phyloP scores from a whole-genome alignment of 2,797 vertebrate species.

The Thripadectes ignobilis region DNA sequence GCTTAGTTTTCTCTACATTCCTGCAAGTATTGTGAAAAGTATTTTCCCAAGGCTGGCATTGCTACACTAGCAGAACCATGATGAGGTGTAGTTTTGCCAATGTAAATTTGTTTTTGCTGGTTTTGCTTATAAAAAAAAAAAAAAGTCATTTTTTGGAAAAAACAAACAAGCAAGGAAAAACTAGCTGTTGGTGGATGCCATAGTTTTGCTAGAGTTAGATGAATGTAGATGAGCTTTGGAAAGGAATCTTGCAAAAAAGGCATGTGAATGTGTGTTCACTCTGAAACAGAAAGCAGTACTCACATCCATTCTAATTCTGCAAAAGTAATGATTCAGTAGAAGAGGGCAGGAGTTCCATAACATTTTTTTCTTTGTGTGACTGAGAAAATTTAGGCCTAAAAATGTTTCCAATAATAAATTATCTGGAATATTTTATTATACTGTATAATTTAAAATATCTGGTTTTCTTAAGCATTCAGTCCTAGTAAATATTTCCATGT shows the following conservation, averaged over 20 bases:
- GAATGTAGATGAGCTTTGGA: conserved; percentile 12
- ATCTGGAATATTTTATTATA: neutral
- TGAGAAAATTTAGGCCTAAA: neutral
- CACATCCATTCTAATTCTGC: neutral
- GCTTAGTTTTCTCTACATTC: neutral
- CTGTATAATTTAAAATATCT: neutral
- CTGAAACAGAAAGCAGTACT: neutral
- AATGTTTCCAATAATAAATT: neutral
- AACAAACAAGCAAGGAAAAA: conserved; percentile 4
- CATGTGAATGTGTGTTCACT: neutral
- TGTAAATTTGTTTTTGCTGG: conserved; percentile 36
- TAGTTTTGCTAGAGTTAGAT: neutral
- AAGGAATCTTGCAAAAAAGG: neutral
- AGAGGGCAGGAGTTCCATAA: neutral
- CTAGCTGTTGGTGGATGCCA: neutral
- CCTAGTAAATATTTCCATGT: neutral
- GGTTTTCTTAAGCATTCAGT: neutral
- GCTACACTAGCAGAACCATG: neutral
- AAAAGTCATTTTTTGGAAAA: neutral
- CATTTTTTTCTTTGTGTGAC: neutral
- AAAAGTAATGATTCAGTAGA: neutral
- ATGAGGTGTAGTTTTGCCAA: conserved; percentile 1
- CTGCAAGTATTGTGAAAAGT: neutral
- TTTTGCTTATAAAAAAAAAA: conserved; percentile 8
- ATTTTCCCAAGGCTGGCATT: neutral